Conservation (phyloP, 2,113 vertebrate genomes). For the Gopherus evgoodei region DNA sequence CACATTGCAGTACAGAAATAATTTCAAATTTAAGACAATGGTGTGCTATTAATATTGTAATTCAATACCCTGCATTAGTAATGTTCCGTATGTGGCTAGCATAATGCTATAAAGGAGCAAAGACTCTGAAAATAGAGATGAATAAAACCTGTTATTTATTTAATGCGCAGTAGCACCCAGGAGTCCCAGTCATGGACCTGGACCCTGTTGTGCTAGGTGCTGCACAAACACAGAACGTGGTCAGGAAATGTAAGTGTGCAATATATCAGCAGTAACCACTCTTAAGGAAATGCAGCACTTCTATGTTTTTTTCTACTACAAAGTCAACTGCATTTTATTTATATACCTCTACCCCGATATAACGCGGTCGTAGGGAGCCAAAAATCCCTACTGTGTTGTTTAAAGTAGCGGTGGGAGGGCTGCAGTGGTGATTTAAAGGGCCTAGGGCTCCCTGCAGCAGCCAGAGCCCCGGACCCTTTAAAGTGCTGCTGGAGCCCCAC, state of each 20-base stretch:
- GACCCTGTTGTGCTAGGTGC: neutral
- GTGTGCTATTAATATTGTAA: neutral
- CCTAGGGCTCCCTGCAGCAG: too few species aligned
- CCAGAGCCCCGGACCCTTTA: too few species aligned
- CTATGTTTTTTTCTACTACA: neutral
- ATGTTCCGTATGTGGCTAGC: neutral
- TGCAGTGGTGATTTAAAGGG: too few species aligned
- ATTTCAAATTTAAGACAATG: constrained; percentile 12
- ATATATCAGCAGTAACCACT: too few species aligned
- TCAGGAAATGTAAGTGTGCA: neutral
- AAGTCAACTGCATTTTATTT: neutral
- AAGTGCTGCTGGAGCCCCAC: too few species aligned
- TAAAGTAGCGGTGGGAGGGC: too few species aligned
- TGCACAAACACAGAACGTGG: neutral
- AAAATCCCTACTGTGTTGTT: too few species aligned
- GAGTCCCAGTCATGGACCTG: neutral
- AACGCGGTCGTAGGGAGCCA: too few species aligned
- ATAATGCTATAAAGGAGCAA: neutral
- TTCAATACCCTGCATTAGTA: neutral
- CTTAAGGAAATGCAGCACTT: neutral
- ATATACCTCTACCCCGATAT: too few species aligned
- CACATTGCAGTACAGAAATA: constrained; percentile 22
- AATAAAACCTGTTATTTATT: neutral
- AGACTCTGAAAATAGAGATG: neutral
- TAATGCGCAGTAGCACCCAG: neutral